Conservation (phyloP, 2,888 invertebrate species). For the Laspeyria flexula region DNA sequence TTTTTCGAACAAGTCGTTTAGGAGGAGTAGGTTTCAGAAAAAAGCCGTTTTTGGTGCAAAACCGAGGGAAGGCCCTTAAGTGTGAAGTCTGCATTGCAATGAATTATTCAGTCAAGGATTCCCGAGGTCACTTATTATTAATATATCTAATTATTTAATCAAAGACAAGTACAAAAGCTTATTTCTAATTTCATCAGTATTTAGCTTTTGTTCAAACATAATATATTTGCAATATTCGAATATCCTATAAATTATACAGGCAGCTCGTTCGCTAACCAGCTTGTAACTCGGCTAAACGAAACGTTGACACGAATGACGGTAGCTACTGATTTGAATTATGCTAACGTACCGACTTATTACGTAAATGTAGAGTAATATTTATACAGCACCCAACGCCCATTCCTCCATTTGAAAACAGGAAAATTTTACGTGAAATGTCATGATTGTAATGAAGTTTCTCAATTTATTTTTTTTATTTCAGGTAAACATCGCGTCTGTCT, state of each 20-base stretch:
- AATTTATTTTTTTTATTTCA: slow-evolving; percentile 43
- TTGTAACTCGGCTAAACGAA: slow-evolving; percentile 3
- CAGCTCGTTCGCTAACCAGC: slow-evolving; percentile 26
- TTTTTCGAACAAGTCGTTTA: too few relatives aligned
- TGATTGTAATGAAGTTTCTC: slow-evolving; percentile 31
- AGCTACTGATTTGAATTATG: slow-evolving; percentile 55
- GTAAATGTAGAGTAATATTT: slow-evolving; percentile 50
- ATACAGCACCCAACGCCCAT: slow-evolving; percentile 10
- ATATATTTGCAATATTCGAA: not conserved
- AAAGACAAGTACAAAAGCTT: too few relatives aligned
- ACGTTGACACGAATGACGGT: slow-evolving; percentile 34
- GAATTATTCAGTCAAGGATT: too few relatives aligned
- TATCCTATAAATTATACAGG: slow-evolving; percentile 30
- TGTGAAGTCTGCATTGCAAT: too few relatives aligned
- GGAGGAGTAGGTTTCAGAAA: too few relatives aligned
- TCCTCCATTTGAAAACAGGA: slow-evolving; percentile 31
- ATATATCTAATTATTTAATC: too few relatives aligned
- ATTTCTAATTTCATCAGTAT: not conserved
- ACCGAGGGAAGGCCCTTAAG: too few relatives aligned
- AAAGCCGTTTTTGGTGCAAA: too few relatives aligned
- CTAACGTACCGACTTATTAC: slow-evolving; percentile 54
- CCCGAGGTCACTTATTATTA: too few relatives aligned
- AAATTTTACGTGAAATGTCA: slow-evolving; percentile 15
- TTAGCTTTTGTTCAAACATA: too few relatives aligned
- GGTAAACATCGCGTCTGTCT: slow-evolving; percentile 48